Base-by-base conservation (phyloP, 2,888 invertebrate genomes). In the Eilema caniola region DNA sequence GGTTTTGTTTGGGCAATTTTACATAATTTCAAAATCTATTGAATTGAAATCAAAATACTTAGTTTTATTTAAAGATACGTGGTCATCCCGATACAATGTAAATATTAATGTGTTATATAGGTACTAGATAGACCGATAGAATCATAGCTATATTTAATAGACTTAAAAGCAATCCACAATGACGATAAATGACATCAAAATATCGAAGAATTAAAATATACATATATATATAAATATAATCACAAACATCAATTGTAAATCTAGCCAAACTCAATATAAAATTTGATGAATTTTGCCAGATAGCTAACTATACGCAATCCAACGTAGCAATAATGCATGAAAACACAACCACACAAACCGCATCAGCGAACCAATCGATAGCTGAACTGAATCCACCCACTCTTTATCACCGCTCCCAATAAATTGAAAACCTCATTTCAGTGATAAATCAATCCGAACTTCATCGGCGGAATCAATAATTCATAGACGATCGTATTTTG, bases 381-480 rank as follows among this genome's bases (percentile, higher is more conserved):
- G 57, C n/a, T 47, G 8, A 60, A 66, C 28, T 20, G 10, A n/a
- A 41, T 41, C 67, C 47, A 14, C 66, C 66, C 24, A 66, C 28
- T 62, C 67, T n/a, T n/a, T 25, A 69, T 69, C 69, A 72, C 67
- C 72, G 69, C 31, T 62, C 72, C 67, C 67, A 47, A 70, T 70
- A 66, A 69, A 73, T 66, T 69, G 66, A 69, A 67, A 69, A 66
- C 66, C 60, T 69, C 67, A 69, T 70, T 74, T 69, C 69, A 69
- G 53, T 67, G 66, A 76, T 80, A 83, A 86, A 87, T 86, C 84
- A 84, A 84, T 85, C 69, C 66, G 75, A 82, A 80, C 77, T 77
- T 81, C 78, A 75, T 70, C 76, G 67, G 64, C 47, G 73, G 77
- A 86, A 90, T 90, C 90, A 89, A 90, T 90, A 90, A 86, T 88